Conservation (phyloP, 2,797 vertebrate genomes). For the Hypotaenidia okinawae region DNA sequence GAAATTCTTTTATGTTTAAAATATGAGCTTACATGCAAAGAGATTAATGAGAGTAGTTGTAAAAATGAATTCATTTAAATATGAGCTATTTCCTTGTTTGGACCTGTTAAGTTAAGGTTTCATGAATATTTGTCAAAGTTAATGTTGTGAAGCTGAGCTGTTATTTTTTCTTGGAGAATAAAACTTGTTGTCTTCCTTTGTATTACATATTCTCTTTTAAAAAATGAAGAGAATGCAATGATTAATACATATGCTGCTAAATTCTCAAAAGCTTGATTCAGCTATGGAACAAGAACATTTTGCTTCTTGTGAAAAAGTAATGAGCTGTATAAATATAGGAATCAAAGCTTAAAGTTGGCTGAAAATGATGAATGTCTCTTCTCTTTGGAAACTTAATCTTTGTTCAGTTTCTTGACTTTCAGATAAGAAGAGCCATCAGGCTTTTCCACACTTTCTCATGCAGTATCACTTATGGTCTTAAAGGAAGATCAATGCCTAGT, state of each 20-base stretch:
- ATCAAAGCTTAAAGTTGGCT: slow-evolving; percentile 51
- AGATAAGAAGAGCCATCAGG: slow-evolving; percentile 9
- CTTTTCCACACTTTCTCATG: background rate
- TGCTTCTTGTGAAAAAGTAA: slow-evolving; percentile 59
- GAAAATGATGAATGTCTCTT: slow-evolving; percentile 10
- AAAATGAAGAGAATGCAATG: slow-evolving; percentile 39
- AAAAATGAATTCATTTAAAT: slow-evolving; percentile 67
- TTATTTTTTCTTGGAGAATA: slow-evolving; percentile 48
- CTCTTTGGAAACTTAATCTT: slow-evolving; percentile 50
- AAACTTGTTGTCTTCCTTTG: slow-evolving; percentile 36
- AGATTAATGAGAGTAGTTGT: slow-evolving; percentile 57
- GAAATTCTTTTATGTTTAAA: slow-evolving; percentile 47
- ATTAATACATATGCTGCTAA: slow-evolving; percentile 64
- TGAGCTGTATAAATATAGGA: slow-evolving; percentile 68
- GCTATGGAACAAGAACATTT: slow-evolving; percentile 55
- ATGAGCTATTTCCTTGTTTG: slow-evolving; percentile 20
- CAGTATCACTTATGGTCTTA: background rate
- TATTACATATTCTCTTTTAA: slow-evolving; percentile 47
- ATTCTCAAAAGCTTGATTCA: slow-evolving; percentile 56
- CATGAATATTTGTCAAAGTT: slow-evolving; percentile 72
- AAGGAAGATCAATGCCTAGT: background rate
- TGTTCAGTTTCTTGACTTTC: slow-evolving; percentile 26
- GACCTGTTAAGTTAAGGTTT: slow-evolving; percentile 23
- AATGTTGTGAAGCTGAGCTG: slow-evolving; percentile 57
- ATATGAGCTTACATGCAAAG: slow-evolving; percentile 33